Conservation (phyloP, 2,888 invertebrate species). For the Oligia latruncula region DNA sequence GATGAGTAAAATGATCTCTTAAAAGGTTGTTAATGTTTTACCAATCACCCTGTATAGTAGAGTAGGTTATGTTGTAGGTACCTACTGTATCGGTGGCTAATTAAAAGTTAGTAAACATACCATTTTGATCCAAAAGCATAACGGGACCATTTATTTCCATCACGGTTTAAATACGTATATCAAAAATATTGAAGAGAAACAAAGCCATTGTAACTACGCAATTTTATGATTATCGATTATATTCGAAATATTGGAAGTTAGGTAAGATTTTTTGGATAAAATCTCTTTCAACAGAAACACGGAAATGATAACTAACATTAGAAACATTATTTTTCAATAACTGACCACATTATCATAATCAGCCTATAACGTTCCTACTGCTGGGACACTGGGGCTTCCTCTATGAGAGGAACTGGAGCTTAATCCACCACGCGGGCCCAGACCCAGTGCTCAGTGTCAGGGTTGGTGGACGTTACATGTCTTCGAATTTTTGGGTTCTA, state of each 20-base stretch:
- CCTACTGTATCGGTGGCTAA: neutral
- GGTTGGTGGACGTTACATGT: too few relatives aligned
- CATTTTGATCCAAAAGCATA: neutral
- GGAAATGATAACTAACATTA: neutral
- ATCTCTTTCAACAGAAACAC: neutral
- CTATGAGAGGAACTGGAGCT: too few relatives aligned
- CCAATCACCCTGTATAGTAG: neutral
- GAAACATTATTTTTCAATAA: too few relatives aligned
- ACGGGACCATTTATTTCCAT: neutral
- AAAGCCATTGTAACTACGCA: neutral
- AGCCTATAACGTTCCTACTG: too few relatives aligned
- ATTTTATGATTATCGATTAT: neutral
- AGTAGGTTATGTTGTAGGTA: neutral
- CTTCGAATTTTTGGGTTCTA: too few relatives aligned
- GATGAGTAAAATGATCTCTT: too few relatives aligned
- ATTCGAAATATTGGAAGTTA: neutral
- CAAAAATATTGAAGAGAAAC: neutral
- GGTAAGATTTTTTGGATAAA: neutral
- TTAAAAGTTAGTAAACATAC: neutral
- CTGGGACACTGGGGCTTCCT: too few relatives aligned
- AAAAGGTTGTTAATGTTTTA: too few relatives aligned
- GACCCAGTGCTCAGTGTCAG: too few relatives aligned
- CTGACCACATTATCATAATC: too few relatives aligned
- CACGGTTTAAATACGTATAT: neutral
- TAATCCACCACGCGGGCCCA: too few relatives aligned